Base-by-base conservation (phyloP, 2,797 vertebrate genomes). In the Meda fulgida region DNA sequence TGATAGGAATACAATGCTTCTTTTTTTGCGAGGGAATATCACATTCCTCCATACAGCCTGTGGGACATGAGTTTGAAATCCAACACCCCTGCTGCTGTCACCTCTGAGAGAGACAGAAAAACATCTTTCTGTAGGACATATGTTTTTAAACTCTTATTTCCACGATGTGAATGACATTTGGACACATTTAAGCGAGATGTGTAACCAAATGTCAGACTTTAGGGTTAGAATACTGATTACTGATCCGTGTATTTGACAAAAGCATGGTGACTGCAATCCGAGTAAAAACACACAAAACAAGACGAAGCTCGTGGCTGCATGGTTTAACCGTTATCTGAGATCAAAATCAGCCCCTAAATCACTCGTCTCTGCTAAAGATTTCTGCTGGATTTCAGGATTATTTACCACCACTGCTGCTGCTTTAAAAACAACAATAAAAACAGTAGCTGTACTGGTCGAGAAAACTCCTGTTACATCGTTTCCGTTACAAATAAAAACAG, bases 121-220 rank as follows among this genome's bases (percentile, higher is more conserved):
- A 72, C 76, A 38, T 14, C 51, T 67, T 77, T 77, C 73, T 23
- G 11, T 19, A 89, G 89, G 92, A n/a, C 71, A 40, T 86, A 72
- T 38, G 26, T 1, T 46, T 14, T 53, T 58, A 43, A 69, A 78
- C 48, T 69, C 63, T 34, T 31, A 43, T 58, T 43, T 31, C 2
- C 29, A 31, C 8, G 7, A 29, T 1, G n/a, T 63, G 26, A 13
- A 23, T 60, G 53, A 36, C 63, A 43, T 67, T 55, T 29, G n/a
- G 26, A 46, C 8, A 19, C 60, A 29, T 66, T 77, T 21, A 26
- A 21, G 31, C 43, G 5, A 10, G 23, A 8, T 26, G 21, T 36
- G 23, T 5, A 53, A 2, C 43, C 51, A 16, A 80, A 70, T 26
- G 46, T 80, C 63, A 51, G 48, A 43, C 5, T 79, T 38, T 26